phyloP scores from a whole-genome alignment of 1,140 invertebrate genomes.

The Scaptomyza pallida region DNA sequence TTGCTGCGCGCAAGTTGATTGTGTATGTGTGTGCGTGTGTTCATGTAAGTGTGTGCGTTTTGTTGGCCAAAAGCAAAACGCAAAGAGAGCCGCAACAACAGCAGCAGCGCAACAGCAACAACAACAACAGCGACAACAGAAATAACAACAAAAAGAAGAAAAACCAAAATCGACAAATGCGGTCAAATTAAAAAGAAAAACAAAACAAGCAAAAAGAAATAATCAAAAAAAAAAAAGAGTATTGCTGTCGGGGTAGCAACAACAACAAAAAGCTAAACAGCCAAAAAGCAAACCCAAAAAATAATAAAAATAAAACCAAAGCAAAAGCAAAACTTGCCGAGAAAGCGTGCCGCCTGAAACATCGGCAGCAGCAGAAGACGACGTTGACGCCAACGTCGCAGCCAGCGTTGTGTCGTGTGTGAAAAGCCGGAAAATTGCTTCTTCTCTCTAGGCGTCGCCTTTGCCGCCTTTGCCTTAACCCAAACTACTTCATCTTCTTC shows the following conservation, averaged over 20 bases:
- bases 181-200: slow-evolving; percentile 78
- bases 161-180: slow-evolving; percentile 78
- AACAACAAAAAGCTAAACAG: slow-evolving; percentile 7
- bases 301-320: slow-evolving; percentile 34
- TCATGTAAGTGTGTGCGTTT: slow-evolving; percentile 44
- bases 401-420: slow-evolving; percentile 3
- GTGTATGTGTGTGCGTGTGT: slow-evolving; percentile 47
- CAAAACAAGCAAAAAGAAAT: slow-evolving; percentile 63
- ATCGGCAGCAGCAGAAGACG: not conserved
- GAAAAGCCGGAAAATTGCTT: slow-evolving; percentile 1
- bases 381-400: slow-evolving; percentile 19
- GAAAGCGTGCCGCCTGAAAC: slow-evolving; percentile 62
- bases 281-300: slow-evolving; percentile 44
- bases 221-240: slow-evolving; percentile 63
- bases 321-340: slow-evolving; percentile 50
- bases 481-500: no score
- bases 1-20: slow-evolving; percentile 36
- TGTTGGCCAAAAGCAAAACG: slow-evolving; percentile 58
- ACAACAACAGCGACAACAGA: slow-evolving; percentile 30
- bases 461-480: not conserved
- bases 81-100: slow-evolving; percentile 67
- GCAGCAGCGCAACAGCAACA: slow-evolving; percentile 29
- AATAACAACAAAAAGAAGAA: slow-evolving; percentile 41
- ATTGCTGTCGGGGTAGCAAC: slow-evolving; percentile 44
- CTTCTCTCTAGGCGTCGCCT: not conserved